Base-by-base conservation (phyloP, 2,113 vertebrate species). In the Dipodomys merriami region DNA sequence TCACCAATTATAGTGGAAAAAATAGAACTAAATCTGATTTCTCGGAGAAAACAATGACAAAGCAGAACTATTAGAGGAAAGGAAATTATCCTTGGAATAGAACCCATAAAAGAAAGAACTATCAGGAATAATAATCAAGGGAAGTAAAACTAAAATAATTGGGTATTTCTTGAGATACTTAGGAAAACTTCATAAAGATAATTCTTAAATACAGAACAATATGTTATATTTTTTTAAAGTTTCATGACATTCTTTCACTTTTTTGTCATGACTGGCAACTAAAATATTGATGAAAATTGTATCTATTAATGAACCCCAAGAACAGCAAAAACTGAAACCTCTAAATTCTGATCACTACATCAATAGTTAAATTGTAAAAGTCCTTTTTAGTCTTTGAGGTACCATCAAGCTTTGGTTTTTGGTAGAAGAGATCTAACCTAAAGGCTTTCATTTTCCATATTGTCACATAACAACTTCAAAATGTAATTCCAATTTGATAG, bases 51-150 rank as follows among this genome's bases (percentile, higher is more conserved):
- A 74, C 93, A 95, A 65, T 84, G 92, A 94, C 76, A 93, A 93
- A 86, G 6, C 91, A 95, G 27, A 94, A 93, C 83, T 97, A 96
- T 97, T 94, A 94, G 79, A 83, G 92, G 67, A 96, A 97, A 97
- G 96, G 53, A 57, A 57, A 57, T 15, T 57, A 94, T 67, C 35
- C 95, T 95, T 86, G 87, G 73, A 96, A 96, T 95, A 90, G 90
- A 97, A 95, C 79, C 65, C 29, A 92, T 91, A 77, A 83, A 72
- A 82, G 74, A 88, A 57, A 84, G 80, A 95, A 95, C 5, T 96
- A 97, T 71, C 78, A 6, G 11, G 90, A 97, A 97, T 83, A 95
- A 84, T 81, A 96, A 97, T 94, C 68, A 96, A 57, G 27, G 71
- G 13, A 95, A 25, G 57, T 88, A 96, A 16, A 90, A 65, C 19